Percentiles rank a stretch among this genome's conserved stretches.
Conservation (phyloP, 2,797 vertebrate species). For the Falco rusticolus region DNA sequence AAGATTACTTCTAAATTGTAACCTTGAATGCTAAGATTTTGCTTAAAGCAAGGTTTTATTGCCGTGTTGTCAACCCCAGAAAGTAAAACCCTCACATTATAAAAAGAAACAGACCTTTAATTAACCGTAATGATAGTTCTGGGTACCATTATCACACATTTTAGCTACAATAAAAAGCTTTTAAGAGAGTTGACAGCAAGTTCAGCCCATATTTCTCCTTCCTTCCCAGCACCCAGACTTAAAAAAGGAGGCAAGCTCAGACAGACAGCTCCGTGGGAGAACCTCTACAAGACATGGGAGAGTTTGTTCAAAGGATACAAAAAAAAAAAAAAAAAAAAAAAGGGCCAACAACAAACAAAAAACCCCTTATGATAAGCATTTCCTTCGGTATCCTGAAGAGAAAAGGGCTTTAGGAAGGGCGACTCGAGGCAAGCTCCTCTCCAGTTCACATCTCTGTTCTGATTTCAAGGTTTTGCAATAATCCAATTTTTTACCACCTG, state of each 20-base stretch:
- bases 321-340: too few species aligned
- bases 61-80: slow-evolving; percentile 30
- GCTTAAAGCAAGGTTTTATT: slow-evolving; percentile 49
- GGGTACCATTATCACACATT: slow-evolving; percentile 47
- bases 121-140: slow-evolving; percentile 67
- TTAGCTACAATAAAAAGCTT: slow-evolving; percentile 30
- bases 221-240: background rate
- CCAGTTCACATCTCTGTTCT: background rate
- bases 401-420: background rate
- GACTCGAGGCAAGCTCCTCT: background rate
- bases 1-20: slow-evolving; percentile 42
- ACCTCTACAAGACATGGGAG: background rate
- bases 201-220: slow-evolving; percentile 37
- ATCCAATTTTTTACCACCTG: background rate
- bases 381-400: background rate
- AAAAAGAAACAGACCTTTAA: slow-evolving; percentile 63
- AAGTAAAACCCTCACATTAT: slow-evolving; percentile 41
- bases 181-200: slow-evolving; percentile 41
- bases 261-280: background rate
- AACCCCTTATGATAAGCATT: background rate
- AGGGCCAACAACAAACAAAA: background rate
- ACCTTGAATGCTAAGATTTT: slow-evolving; percentile 46
- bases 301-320: background rate
- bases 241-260: background rate
- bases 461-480: background rate